These are phyloP conservation scores for Colletes latitarsis DNA, from an alignment of 1,140 invertebrate genomes.

Conservation along the genomic window DNA sequence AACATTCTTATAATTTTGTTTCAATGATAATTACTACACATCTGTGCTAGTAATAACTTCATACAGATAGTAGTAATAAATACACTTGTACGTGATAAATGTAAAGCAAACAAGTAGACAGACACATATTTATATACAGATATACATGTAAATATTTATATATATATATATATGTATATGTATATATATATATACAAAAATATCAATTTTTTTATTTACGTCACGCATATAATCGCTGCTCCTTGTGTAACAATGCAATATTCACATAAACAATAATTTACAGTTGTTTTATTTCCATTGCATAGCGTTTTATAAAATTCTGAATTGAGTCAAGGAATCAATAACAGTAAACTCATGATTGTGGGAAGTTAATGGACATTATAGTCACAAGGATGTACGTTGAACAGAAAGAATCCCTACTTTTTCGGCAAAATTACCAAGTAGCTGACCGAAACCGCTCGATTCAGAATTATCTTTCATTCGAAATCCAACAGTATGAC, in stretches of 20 bases:
- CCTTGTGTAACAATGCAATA: constrained; percentile 68
- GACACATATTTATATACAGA: constrained; percentile 45
- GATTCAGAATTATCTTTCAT: constrained; percentile 81
- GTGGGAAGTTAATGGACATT: constrained; percentile 48
- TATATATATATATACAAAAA: constrained; percentile 74
- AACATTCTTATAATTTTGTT: constrained; percentile 38
- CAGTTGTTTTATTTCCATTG: constrained; percentile 56
- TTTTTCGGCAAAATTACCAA: constrained; percentile 84
- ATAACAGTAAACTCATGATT: constrained; percentile 67
- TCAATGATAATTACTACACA: constrained; percentile 17
- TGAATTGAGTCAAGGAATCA: constrained; percentile 62
- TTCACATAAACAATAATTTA: constrained; percentile 65
- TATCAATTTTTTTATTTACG: constrained; percentile 73
- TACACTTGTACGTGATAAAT: constrained; percentile 71
- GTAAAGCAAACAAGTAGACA: constrained; percentile 61
- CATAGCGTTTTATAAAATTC: constrained; percentile 64
- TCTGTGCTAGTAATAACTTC: constrained; percentile 39
- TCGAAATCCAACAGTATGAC: constrained; percentile 81
- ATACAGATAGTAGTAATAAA: constrained; percentile 41
- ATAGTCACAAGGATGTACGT: constrained; percentile 79
- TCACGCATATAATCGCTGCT: constrained; percentile 54
- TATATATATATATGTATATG: constrained; percentile 73
- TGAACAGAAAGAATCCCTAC: constrained; percentile 81
- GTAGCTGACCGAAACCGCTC: constrained; percentile 79
- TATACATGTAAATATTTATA: constrained; percentile 73